Base-by-base conservation (phyloP, 2,797 vertebrate genomes). In the Siniperca scherzeri region DNA sequence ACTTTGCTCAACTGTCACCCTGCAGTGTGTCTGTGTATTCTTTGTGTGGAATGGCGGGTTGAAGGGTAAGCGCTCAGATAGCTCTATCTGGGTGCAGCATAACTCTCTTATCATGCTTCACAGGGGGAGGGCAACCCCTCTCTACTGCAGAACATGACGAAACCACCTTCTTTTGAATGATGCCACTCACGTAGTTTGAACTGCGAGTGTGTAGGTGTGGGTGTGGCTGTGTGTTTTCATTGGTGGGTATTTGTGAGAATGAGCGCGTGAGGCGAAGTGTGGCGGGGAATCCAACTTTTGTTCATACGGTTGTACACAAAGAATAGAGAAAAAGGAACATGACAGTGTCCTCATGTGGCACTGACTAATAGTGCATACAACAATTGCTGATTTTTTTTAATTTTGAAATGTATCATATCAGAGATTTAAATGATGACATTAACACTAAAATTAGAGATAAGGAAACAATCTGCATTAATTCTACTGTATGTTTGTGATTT, bases 41-140 rank as follows among this genome's bases (percentile, higher is more conserved):
- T 92, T 73, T 71, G 81, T 79, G 74, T 91, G 92, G 91, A 91
- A 94, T 94, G 93, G 93, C 78, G 92, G 93, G 87, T 60, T 92
- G 92, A 93, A 92, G 89, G 91, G 92, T 86, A 91, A 84, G 86
- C 52, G 83, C 89, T 93, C 88, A 91, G 96, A 96, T 96, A 96
- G 95, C 93, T 93, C 90, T 96, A 96, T 97, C 96, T 94, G 85
- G 70, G 66, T 53, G 79, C 89, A 88, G 89, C 96, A 96, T 94
- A 91, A 91, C 88, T 82, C 81, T 89, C 90, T 97, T 96, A 96
- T 96, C 96, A n/a, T 22, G 74, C 53, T 68, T 25, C 80, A 77
- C 78, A 74, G 83, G 82, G 89, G 92, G 87, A 75, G 89, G 91
- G 88, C 71, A 87, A 92, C 91, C 92, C 93, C 90, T 83, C 55